Percentiles rank a stretch among this genome's conserved stretches.
phyloP scores from a whole-genome alignment of 2,888 invertebrate species.

The Meloe dianella region DNA sequence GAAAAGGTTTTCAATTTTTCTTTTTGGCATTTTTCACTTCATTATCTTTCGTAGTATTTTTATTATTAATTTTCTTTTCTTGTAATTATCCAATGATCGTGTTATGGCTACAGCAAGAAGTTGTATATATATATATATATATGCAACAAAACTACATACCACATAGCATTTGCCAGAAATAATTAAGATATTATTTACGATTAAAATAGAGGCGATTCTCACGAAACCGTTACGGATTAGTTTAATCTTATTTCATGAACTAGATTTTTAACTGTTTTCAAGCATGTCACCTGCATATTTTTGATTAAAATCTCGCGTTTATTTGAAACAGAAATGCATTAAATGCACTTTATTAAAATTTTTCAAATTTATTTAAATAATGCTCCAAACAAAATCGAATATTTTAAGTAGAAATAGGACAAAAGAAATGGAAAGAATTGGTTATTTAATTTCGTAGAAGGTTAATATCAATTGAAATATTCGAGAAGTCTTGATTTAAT shows the following conservation, averaged over 20 bases:
- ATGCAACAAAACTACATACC: conserved; percentile 10
- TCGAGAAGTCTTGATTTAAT: conserved; percentile 41
- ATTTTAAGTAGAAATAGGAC: conserved; percentile 31
- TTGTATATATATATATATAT: not conserved
- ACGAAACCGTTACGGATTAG: conserved; percentile 32
- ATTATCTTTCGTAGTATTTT: not conserved
- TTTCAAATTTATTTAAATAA: not conserved
- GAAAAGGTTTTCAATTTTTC: conserved; percentile 16
- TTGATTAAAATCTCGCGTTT: conserved; percentile 32
- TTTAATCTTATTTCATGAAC: conserved; percentile 25
- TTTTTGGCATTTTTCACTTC: conserved; percentile 7
- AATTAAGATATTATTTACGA: conserved; percentile 34
- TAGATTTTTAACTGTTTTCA: conserved; percentile 32
- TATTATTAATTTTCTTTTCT: not conserved
- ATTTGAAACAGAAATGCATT: conserved; percentile 14
- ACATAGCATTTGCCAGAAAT: conserved; percentile 25
- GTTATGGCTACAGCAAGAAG: conserved; percentile 7
- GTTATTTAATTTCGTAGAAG: conserved; percentile 31
- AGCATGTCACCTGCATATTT: conserved; percentile 32
- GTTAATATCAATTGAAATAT: conserved; percentile 49
- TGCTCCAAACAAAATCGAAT: conserved; percentile 40
- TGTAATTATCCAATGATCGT: conserved; percentile 2
- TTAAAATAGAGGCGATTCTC: conserved; percentile 31
- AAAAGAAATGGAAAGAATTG: conserved; percentile 44
- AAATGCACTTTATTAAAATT: conserved; percentile 12